These are phyloP conservation scores for Microplitis deprimator DNA, from an alignment of 2,888 invertebrate species.

Conservation along the genomic window DNA sequence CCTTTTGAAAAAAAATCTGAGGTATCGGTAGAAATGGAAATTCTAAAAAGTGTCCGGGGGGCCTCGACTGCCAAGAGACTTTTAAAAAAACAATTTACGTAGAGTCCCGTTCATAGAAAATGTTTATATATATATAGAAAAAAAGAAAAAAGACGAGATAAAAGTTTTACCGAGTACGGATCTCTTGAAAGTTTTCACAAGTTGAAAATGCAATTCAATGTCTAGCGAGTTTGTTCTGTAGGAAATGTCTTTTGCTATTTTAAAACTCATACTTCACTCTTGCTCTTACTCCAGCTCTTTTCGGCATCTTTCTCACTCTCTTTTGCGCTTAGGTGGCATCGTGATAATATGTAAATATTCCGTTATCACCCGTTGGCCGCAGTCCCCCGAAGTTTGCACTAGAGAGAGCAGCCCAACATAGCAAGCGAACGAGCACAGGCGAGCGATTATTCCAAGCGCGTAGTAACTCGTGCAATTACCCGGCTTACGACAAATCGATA, in stretches of 20 bases:
- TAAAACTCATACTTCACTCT: conserved; percentile 1
- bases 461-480: conserved; percentile 70
- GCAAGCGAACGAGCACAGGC: conserved; percentile 14
- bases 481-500: conserved; percentile 69
- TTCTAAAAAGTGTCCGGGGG: conserved; percentile 24
- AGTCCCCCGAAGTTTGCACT: conserved; percentile 43
- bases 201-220: conserved; percentile 20
- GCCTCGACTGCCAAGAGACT: conserved; percentile 29
- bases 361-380: conserved; percentile 62
- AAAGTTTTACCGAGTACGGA: conserved; percentile 16
- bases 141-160: not conserved
- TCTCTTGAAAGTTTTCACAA: conserved; percentile 2
- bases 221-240: conserved; percentile 15
- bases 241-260: not conserved
- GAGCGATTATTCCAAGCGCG: conserved; percentile 67
- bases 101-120: not conserved
- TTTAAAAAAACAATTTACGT: conserved; percentile 50
- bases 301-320: not conserved
- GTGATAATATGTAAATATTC: conserved; percentile 71
- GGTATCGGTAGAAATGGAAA: conserved; percentile 21
- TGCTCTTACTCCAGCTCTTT: not conserved
- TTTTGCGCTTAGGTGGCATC: conserved; percentile 51
- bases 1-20: not conserved
- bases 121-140: not conserved
- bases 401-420: not conserved